Conservation (phyloP, 1,140 invertebrate genomes). For the Melitaea cinxia region DNA sequence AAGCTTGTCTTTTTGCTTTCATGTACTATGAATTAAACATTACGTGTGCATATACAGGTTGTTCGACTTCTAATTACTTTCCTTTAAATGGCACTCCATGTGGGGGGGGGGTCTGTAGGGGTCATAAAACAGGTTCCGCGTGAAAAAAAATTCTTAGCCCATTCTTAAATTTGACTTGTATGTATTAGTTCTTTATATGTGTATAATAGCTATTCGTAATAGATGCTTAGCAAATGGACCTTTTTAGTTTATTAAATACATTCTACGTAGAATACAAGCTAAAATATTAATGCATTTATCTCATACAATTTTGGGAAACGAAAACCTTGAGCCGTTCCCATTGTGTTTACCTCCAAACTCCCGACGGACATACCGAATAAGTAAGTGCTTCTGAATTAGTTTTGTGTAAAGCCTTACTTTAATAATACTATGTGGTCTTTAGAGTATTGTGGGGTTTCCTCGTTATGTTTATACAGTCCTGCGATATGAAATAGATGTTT, state of each 20-base stretch:
- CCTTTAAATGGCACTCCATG: too few relatives aligned
- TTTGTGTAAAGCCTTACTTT: conserved; percentile 70
- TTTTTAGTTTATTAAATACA: conserved; percentile 10
- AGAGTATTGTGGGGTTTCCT: conserved; percentile 65
- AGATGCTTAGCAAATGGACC: background rate
- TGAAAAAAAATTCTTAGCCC: too few relatives aligned
- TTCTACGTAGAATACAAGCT: background rate
- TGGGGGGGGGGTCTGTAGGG: too few relatives aligned
- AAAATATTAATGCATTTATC: background rate
- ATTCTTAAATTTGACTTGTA: too few relatives aligned
- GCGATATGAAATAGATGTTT: conserved; percentile 76
- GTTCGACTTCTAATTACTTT: too few relatives aligned
- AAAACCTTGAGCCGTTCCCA: conserved; percentile 25
- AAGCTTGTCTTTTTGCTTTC: background rate
- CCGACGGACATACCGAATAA: conserved; percentile 59
- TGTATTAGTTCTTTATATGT: too few relatives aligned
- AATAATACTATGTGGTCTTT: conserved; percentile 72
- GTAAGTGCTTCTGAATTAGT: conserved; percentile 66
- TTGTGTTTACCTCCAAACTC: conserved; percentile 47
- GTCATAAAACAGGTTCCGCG: too few relatives aligned
- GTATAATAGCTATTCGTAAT: too few relatives aligned
- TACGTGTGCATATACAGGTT: background rate
- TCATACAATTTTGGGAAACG: conserved; percentile 23
- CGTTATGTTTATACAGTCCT: conserved; percentile 63
- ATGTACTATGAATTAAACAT: too few relatives aligned